Percentiles rank a stretch among this genome's conserved stretches.
Evolutionary conservation across 2,113 vertebrate species (phyloP).

Genomic region (Progne subis): DNA sequence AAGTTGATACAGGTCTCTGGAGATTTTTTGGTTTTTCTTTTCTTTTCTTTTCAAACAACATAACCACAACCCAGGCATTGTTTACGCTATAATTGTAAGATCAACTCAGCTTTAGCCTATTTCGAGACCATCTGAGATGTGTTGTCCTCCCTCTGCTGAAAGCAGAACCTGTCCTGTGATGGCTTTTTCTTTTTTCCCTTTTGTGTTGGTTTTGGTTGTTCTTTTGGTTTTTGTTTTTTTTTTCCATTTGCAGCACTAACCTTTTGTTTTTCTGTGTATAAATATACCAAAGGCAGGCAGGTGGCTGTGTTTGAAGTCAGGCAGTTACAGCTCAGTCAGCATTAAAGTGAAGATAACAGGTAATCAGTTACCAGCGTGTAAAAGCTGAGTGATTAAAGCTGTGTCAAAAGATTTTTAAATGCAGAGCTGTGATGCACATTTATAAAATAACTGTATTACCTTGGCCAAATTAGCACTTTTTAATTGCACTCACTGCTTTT

Average conservation of each 20-base stretch:
- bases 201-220: background rate
- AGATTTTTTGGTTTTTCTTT: conserved; percentile 38
- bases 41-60: conserved; percentile 12
- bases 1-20: conserved; percentile 73
- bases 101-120: conserved; percentile 67
- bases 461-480: background rate
- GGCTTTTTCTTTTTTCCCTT: background rate
- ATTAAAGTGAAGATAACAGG: conserved; percentile 5
- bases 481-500: background rate
- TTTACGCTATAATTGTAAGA: conserved; percentile 78
- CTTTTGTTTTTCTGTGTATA: conserved; percentile 32
- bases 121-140: conserved; percentile 65
- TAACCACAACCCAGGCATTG: conserved; percentile 76
- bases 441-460: background rate
- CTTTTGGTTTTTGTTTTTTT: too few species aligned
- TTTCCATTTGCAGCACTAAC: conserved; percentile 3
- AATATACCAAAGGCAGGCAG: conserved; percentile 78
- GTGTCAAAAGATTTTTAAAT: background rate
- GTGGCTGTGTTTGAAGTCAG: conserved; percentile 39
- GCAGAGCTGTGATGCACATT: background rate
- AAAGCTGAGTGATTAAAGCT: conserved; percentile 28
- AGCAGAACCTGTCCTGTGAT: conserved; percentile 56
- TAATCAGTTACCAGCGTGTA: background rate
- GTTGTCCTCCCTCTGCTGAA: conserved; percentile 55
- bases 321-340: conserved; percentile 41